Base-by-base conservation (phyloP, 2,113 vertebrate genomes). In the Aegithalos caudatus region DNA sequence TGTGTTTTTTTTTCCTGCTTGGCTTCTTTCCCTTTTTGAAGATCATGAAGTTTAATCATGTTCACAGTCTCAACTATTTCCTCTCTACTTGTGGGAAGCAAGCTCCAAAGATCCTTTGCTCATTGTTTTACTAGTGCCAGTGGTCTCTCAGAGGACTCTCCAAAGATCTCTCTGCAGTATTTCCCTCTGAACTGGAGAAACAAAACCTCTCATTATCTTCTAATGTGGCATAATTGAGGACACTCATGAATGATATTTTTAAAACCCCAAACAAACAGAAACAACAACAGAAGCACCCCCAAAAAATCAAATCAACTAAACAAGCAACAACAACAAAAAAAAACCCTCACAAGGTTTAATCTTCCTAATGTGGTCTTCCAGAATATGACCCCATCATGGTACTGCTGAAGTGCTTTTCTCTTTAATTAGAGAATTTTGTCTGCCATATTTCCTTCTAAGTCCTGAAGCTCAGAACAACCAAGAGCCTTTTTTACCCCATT, bases 271-370 rank as follows among this genome's bases (percentile, higher is more conserved):
- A 27, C 35, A 57, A 57, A 33, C 51, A 31, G 13, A 13, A 44
- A 18, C 33, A 81, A 31, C 44, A 47, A 24, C 15, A 38, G 19
- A 6, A 37, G 51, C 19, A 17, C n/a, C 8, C 14, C 21, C 14
- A 25, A 69, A n/a, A 51, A 6, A 42, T 18, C 22, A 27, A 57
- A 57, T n/a, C 14, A 54, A 37, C 14, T 31, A 28, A 37, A 53
- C n/a, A n/a, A n/a, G n/a, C n/a, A n/a, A n/a, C n/a, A 86, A 19
- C 9, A 69, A 31, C 12, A 57, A 22, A 1, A 0, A 18, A 35
- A 23, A 1, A 0, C 7, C 14, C 3, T 74, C 57, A 44, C 5
- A 2, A 69, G n/a, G 2, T 33, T 69, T 6, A 23, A 23, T 45
- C 33, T 64, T 90, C 22, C 35, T 48, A 27, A 45, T 87, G 81